phyloP scores from a whole-genome alignment of 2,888 invertebrate species.

The Charanyca ferruginea region DNA sequence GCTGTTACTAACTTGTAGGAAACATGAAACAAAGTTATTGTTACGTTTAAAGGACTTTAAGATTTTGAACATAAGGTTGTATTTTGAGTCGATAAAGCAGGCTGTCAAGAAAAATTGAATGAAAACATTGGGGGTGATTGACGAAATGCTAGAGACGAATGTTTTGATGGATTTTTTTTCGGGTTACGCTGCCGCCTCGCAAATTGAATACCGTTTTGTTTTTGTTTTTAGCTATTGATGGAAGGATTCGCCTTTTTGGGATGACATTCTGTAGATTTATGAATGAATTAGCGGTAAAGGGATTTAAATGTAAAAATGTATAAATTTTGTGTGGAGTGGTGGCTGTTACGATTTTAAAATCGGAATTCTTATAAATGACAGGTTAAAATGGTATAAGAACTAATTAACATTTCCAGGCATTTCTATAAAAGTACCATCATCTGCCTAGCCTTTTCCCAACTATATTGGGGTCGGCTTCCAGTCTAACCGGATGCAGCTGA shows the following conservation, averaged over 20 bases:
- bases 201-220: constrained; percentile 64
- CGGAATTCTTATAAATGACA: too few relatives aligned
- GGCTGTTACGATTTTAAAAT: neutral
- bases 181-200: constrained; percentile 49
- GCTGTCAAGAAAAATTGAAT: constrained; percentile 71
- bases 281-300: constrained; percentile 46
- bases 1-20: constrained; percentile 26
- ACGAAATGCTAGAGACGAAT: constrained; percentile 68
- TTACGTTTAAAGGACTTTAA: constrained; percentile 12
- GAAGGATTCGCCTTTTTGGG: constrained; percentile 46
- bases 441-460: too few relatives aligned
- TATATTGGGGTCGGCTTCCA: too few relatives aligned
- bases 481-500: too few relatives aligned
- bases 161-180: constrained; percentile 68
- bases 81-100: constrained; percentile 32
- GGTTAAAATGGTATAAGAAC: too few relatives aligned
- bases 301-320: constrained; percentile 23
- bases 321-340: constrained; percentile 7
- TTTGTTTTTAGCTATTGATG: constrained; percentile 52
- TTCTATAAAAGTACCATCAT: too few relatives aligned
- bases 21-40: constrained; percentile 32
- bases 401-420: too few relatives aligned
- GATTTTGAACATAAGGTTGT: constrained; percentile 12
- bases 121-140: constrained; percentile 73
- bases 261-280: constrained; percentile 57